phyloP scores from a whole-genome alignment of 2,888 invertebrate species.

The Drosophila algonquin region DNA sequence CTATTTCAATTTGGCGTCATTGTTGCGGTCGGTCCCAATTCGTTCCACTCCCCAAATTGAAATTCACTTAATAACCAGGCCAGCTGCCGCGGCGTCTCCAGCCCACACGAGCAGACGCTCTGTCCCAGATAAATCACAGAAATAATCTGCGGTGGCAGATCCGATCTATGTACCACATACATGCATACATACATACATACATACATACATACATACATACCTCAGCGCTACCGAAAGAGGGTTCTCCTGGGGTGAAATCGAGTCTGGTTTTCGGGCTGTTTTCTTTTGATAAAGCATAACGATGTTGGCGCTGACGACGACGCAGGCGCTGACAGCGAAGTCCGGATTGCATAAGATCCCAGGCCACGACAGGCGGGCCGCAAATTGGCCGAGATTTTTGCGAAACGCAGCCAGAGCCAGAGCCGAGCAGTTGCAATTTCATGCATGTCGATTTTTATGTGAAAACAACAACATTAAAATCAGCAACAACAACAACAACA shows the following conservation, averaged over 20 bases:
- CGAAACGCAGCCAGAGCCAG: constrained; percentile 73
- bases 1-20: constrained; percentile 33
- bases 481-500: constrained; percentile 17
- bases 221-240: constrained; percentile 7
- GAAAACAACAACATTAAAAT: constrained; percentile 34
- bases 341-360: constrained; percentile 59
- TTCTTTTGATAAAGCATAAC: constrained; percentile 71
- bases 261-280: constrained; percentile 25
- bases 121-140: constrained; percentile 58
- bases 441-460: constrained; percentile 66
- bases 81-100: constrained; percentile 20
- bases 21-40: constrained; percentile 30
- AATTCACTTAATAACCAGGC: constrained; percentile 39
- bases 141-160: constrained; percentile 33
- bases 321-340: constrained; percentile 24
- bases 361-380: constrained; percentile 48
- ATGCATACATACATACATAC: too few species aligned
- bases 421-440: constrained; percentile 76
- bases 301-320: constrained; percentile 35
- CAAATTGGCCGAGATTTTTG: constrained; percentile 73
- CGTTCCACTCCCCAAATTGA: constrained; percentile 51
- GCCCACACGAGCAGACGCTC: constrained; percentile 31
- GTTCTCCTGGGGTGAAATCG: constrained; percentile 41
- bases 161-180: neutral
- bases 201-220: neutral